phyloP scores from a whole-genome alignment of 2,113 vertebrate genomes.

The Ageneiosus marmoratus region DNA sequence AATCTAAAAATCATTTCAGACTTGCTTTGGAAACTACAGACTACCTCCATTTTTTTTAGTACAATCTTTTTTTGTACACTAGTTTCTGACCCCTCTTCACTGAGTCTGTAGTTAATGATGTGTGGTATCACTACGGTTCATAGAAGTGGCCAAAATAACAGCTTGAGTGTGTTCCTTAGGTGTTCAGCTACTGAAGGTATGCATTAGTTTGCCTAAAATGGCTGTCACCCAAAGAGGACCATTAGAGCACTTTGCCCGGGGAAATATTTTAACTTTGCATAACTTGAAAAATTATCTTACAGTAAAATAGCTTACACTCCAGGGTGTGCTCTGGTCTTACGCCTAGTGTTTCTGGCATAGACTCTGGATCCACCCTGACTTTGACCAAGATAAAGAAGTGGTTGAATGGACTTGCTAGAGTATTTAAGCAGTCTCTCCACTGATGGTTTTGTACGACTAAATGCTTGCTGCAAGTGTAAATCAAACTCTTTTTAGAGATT shows the following conservation, averaged over 20 bases:
- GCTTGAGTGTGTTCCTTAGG: slow-evolving; percentile 38
- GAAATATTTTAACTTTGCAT: slow-evolving; percentile 21
- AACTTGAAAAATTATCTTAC: neutral
- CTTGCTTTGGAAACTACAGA: neutral
- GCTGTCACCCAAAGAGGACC: slow-evolving; percentile 27
- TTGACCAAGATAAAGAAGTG: neutral
- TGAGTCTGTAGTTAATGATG: slow-evolving; percentile 41
- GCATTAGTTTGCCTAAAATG: slow-evolving; percentile 47
- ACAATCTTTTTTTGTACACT: neutral
- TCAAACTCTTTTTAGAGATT: no score
- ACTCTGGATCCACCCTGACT: neutral
- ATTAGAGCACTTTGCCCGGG: slow-evolving; percentile 26
- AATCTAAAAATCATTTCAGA: slow-evolving; percentile 34
- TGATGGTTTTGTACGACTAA: no score
- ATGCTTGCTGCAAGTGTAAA: no score
- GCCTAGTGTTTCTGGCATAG: neutral
- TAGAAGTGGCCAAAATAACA: slow-evolving; percentile 44
- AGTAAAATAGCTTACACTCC: neutral
- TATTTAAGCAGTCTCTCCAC: no score
- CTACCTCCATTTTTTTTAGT: neutral
- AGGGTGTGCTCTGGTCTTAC: neutral
- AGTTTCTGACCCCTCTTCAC: slow-evolving; percentile 8
- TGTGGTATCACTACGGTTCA: slow-evolving; percentile 40
- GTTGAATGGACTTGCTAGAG: neutral
- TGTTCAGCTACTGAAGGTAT: slow-evolving; percentile 9